Conservation (phyloP, 2,113 vertebrate genomes). For the Lepidothrix coronata region DNA sequence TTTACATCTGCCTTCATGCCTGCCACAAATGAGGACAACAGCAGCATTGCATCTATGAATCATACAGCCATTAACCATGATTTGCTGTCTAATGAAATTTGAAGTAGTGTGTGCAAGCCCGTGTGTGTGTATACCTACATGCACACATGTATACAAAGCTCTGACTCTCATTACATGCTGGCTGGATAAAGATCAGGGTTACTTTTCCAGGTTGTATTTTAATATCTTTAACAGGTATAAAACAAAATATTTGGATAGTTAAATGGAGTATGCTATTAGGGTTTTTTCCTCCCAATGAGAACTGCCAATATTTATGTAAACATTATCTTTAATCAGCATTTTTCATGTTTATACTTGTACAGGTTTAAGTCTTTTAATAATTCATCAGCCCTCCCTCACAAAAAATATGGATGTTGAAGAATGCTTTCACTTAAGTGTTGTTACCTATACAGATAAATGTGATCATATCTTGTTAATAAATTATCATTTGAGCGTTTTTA, state of each 20-base stretch:
- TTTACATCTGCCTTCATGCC: slow-evolving; percentile 75
- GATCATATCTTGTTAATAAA: slow-evolving; percentile 56
- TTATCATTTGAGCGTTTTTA: slow-evolving; percentile 36
- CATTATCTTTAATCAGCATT: slow-evolving; percentile 48
- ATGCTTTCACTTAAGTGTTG: slow-evolving; percentile 46
- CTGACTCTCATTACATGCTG: slow-evolving; percentile 27
- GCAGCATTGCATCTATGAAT: slow-evolving; percentile 49
- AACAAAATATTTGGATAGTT: slow-evolving; percentile 60
- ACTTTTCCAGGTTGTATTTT: slow-evolving; percentile 65
- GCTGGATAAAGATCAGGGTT: slow-evolving; percentile 60
- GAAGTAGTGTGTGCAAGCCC: background rate
- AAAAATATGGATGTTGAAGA: slow-evolving; percentile 11
- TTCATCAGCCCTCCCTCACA: slow-evolving; percentile 28
- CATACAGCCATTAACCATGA: slow-evolving; percentile 65
- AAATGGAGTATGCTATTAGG: slow-evolving; percentile 45
- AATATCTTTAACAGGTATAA: slow-evolving; percentile 55
- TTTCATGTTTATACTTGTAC: slow-evolving; percentile 74
- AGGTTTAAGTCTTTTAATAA: slow-evolving; percentile 72
- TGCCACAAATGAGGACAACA: slow-evolving; percentile 46
- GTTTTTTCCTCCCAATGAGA: slow-evolving; percentile 51
- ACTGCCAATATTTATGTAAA: slow-evolving; percentile 68
- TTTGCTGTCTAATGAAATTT: slow-evolving; percentile 72
- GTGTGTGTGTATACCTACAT: background rate
- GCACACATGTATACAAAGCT: background rate
- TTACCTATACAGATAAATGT: slow-evolving; percentile 24